Base-by-base conservation (phyloP, 2,888 invertebrate species). In the Ectemnius cavifrons region DNA sequence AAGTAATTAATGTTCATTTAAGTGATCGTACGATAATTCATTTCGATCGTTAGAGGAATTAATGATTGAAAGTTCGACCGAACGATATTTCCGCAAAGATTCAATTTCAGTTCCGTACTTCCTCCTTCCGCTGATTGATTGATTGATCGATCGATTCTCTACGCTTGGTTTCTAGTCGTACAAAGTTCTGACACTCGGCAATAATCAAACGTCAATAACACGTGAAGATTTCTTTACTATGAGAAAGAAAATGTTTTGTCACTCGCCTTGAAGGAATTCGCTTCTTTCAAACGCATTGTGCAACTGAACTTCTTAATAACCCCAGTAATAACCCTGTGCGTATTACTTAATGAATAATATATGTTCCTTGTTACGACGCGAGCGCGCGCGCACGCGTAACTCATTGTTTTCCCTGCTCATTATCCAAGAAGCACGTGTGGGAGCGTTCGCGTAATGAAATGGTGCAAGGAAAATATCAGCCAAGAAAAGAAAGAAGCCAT, bases 281-380 rank as follows among this genome's bases (percentile, higher is more conserved):
- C 16, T 52, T 52, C 16, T 14, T 16, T 49, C 20, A 1, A 20
- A 20, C 23, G 23, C 23, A 23, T 23, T 23, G 23, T 23, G n/a
- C n/a, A 14, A 11, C 52, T 14, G 52, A 16, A 5, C 11, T 52
- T 52, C 16, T 52, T 52, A 52, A 13, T 16, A 52, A 52, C 52
- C 52, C 52, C 52, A 52, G 37, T 37, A 37, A 37, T 37, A 37
- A 37, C 11, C 5, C 37, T 11, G 37, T 37, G 37, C 37, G 37
- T 16, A 52, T 52, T 52, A 52, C 52, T 52, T 52, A 52, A 52
- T 52, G 52, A 52, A 52, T 52, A 52, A 52, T 52, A 16, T 16
- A 52, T 52, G 52, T 52, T 52, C 16, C 4, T 16, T 14, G 16
- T 52, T 52, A 52, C 52, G 52, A 16, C 52, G 37, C n/a, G n/a